Evolutionary conservation across 2,888 invertebrate species (phyloP), one percentile per base, ranked within the genome.

Genomic region (Eledone cirrhosa): DNA sequence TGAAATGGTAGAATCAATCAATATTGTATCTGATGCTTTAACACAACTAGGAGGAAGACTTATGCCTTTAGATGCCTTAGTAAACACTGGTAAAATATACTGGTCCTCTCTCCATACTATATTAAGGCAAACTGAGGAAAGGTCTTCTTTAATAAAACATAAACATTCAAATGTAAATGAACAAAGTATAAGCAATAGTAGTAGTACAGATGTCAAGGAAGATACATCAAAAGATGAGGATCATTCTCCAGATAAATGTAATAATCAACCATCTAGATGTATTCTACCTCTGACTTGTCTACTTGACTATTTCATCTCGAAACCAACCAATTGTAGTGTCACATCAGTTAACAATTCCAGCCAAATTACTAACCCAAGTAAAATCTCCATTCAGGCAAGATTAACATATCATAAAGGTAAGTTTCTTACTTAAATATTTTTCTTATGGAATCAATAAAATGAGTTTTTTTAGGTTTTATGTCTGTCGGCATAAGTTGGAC

Each of bases 1-100:
- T 13, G 22, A 19, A n/a, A 41, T 41, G 41, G 41, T n/a, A 41
- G 72, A 72, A 19, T 72, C 72, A n/a, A 67, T 84, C 3, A 41
- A 79, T 31, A 81, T 83, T 77, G 80, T 86, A n/a, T 81, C 83
- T 47, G 79, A 82, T 69, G 82, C 84, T 63, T 53, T 86, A 13
- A 48, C 78, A 29, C 83, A 82, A 77, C 79, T 83, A 8, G 81
- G 82, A 63, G 86, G 86, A 41, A 78, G 78, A 27, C 78, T 86
- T 29, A 80, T 82, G 47, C 82, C 83, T 33, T 53, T 84, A 24
- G 81, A 83, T 74, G 79, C 82, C 48, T 48, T 86, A 16, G 80
- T 83, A n/a, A 79, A 81, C 14, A 59, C 78, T 77, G 82, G 83
- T 14, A 79, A 47, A n/a, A 27, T n/a, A 3, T 47, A 76, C 29